phyloP scores from a whole-genome alignment of 1,140 invertebrate species.

The Ruditapes philippinarum region DNA sequence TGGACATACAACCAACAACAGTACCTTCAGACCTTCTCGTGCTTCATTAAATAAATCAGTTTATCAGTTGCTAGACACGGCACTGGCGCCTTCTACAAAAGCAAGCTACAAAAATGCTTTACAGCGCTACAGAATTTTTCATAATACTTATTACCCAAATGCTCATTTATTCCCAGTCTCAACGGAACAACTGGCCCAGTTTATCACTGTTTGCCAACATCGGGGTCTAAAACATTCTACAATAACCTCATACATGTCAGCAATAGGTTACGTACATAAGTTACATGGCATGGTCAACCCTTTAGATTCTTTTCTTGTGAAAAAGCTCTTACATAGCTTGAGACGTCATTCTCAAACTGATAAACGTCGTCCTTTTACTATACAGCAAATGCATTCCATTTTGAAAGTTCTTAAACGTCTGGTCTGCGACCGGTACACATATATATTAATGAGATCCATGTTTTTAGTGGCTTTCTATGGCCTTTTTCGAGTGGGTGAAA shows the following conservation, averaged over 20 bases:
- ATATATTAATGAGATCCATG: neutral
- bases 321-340: conserved; percentile 25
- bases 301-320: conserved; percentile 27
- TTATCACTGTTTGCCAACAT: conserved; percentile 24
- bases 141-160: neutral
- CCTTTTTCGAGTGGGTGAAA: conserved; percentile 23
- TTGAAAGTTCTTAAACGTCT: neutral
- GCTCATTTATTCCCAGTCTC: neutral
- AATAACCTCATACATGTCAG: conserved; percentile 31
- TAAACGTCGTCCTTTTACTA: conserved; percentile 11
- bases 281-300: conserved; percentile 19
- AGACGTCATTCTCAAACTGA: neutral
- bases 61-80: neutral
- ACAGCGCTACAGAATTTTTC: neutral
- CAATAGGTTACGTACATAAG: conserved; percentile 33
- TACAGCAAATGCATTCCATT: neutral
- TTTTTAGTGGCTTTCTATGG: neutral
- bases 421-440: neutral
- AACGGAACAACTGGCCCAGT: neutral
- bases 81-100: conserved; percentile 41
- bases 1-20: conserved; percentile 34
- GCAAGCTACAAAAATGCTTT: conserved; percentile 38
- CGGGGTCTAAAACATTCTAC: neutral
- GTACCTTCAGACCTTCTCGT: neutral
- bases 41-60: conserved; percentile 21